These are phyloP conservation scores for Platyscapa corneri DNA, from an alignment of 1,140 invertebrate genomes.

Conservation along the genomic window DNA sequence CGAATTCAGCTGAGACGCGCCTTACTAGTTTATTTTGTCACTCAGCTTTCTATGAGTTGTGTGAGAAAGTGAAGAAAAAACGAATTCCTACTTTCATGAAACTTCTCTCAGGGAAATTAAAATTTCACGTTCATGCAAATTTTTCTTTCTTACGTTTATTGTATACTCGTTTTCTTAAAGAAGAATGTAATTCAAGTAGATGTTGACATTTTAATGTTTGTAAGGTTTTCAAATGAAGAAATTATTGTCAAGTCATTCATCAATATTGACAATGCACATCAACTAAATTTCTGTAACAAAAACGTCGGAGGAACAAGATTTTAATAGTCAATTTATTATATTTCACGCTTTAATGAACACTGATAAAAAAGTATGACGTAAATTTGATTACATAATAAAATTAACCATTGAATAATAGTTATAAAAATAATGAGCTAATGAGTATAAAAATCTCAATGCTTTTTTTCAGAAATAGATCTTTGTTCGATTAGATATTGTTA, in stretches of 20 bases:
- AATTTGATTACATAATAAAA: neutral
- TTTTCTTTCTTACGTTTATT: neutral
- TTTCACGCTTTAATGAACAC: neutral
- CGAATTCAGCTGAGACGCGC: neutral
- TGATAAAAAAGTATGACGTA: neutral
- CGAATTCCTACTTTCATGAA: neutral
- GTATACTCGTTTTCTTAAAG: no score
- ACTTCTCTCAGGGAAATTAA: conserved; percentile 9
- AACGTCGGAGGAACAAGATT: neutral
- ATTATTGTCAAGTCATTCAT: neutral
- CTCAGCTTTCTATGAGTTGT: conserved; percentile 17
- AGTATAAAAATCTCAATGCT: neutral
- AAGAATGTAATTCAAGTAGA: neutral
- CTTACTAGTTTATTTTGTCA: neutral
- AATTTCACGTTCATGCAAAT: neutral
- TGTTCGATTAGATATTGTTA: neutral
- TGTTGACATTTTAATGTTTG: neutral
- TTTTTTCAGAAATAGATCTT: neutral
- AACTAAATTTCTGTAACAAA: neutral
- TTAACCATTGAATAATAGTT: neutral
- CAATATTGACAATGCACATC: neutral
- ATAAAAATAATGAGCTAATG: neutral
- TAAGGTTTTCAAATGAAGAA: neutral
- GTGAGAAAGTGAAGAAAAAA: conserved; percentile 39
- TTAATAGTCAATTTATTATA: neutral